Conservation (phyloP, 2,888 invertebrate species). For the Margaritifera margaritifera region DNA sequence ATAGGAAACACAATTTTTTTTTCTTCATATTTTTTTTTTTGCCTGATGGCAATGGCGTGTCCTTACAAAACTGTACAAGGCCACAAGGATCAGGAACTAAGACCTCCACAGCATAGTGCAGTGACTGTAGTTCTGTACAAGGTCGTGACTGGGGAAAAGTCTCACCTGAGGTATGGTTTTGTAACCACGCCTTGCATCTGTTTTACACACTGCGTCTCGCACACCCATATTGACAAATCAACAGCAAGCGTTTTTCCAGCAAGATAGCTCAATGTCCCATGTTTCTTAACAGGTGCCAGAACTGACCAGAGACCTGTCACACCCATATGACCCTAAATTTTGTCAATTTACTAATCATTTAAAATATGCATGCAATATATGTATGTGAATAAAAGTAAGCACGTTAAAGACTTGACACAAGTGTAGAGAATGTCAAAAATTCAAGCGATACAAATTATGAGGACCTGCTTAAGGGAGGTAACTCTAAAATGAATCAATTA, state of each 20-base stretch:
- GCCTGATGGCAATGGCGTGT: too few relatives aligned
- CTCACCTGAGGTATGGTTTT: constrained; percentile 86
- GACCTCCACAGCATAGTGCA: too few relatives aligned
- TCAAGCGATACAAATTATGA: constrained; percentile 38
- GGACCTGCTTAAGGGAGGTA: constrained; percentile 26
- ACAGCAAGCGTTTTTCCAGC: constrained; percentile 88
- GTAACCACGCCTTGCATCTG: constrained; percentile 65
- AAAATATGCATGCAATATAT: neutral
- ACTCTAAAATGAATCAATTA: constrained; percentile 11
- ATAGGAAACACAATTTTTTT: too few relatives aligned
- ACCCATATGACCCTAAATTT: constrained; percentile 81
- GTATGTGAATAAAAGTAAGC: too few relatives aligned
- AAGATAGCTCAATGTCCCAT: constrained; percentile 84
- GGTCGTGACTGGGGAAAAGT: too few relatives aligned
- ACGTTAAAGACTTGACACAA: neutral
- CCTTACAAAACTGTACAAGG: too few relatives aligned
- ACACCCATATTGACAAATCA: constrained; percentile 93
- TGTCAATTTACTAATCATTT: neutral
- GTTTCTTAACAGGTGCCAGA: constrained; percentile 84
- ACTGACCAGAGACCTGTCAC: constrained; percentile 90
- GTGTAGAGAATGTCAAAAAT: constrained; percentile 20
- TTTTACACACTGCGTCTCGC: constrained; percentile 81
- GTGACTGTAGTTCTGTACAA: too few relatives aligned
- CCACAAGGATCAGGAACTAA: too few relatives aligned
- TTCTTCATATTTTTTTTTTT: too few relatives aligned